phyloP scores from a whole-genome alignment of 2,888 invertebrate genomes.

The Tachystola acroxantha region DNA sequence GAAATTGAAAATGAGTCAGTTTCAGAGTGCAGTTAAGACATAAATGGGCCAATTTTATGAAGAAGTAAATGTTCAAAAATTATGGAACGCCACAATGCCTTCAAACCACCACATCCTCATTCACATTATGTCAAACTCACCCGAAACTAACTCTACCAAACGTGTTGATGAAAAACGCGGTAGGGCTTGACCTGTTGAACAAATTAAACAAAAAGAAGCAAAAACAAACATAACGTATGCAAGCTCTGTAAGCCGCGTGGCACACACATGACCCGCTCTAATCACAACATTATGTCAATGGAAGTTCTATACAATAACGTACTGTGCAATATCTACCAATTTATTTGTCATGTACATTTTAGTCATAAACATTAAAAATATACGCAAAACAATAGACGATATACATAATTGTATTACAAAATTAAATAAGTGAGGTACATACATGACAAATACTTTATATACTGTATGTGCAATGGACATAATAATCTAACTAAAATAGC shows the following conservation, averaged over 20 bases:
- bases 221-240: slow-evolving; percentile 57
- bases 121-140: slow-evolving; percentile 81
- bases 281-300: slow-evolving; percentile 30
- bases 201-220: slow-evolving; percentile 78
- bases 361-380: too few relatives aligned
- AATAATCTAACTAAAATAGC: slow-evolving; percentile 27
- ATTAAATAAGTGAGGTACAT: slow-evolving; percentile 15
- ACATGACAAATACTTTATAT: slow-evolving; percentile 36
- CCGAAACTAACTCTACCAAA: slow-evolving; percentile 84
- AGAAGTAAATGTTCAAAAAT: slow-evolving; percentile 52
- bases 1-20: slow-evolving; percentile 57
- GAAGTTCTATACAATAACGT: slow-evolving; percentile 11
- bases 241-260: slow-evolving; percentile 53
- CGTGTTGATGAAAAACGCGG: slow-evolving; percentile 85
- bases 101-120: slow-evolving; percentile 71
- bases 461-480: slow-evolving; percentile 39
- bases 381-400: too few relatives aligned
- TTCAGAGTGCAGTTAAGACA: slow-evolving; percentile 74
- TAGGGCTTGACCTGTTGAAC: slow-evolving; percentile 84
- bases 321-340: slow-evolving; percentile 20
- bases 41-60: slow-evolving; percentile 57
- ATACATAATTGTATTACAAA: too few relatives aligned
- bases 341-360: slow-evolving; percentile 30
- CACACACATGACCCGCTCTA: slow-evolving; percentile 45
- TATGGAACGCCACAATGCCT: slow-evolving; percentile 71